These are phyloP conservation scores for Acrocephalus kingi DNA, from an alignment of 2,113 vertebrate species.

Conservation along the genomic window DNA sequence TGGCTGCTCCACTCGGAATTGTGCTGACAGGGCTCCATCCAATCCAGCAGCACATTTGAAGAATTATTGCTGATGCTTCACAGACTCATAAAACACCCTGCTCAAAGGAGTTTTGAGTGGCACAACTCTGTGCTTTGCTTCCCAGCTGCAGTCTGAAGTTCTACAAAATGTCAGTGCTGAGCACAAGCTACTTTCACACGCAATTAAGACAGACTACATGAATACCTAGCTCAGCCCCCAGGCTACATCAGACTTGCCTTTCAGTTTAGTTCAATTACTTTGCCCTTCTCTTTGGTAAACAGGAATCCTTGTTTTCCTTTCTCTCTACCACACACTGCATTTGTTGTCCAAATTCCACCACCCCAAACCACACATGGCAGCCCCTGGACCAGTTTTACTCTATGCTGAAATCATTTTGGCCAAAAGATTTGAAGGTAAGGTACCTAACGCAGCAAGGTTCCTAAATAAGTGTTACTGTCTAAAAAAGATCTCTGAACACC, in stretches of 20 bases:
- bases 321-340: background rate
- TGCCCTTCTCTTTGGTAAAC: slow-evolving; percentile 1
- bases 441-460: rapidly evolving
- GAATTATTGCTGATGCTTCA: background rate
- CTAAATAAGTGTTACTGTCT: background rate
- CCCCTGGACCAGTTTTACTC: background rate
- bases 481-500: background rate
- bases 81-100: background rate
- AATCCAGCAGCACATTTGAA: background rate
- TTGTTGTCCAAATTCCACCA: background rate
- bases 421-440: background rate
- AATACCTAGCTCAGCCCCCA: slow-evolving; percentile 23
- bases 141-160: background rate
- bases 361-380: rapidly evolving
- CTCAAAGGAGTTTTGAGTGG: background rate
- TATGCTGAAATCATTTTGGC: rapidly evolving
- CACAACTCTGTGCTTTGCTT: background rate
- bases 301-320: background rate
- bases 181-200: slow-evolving; percentile 18
- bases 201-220: slow-evolving; percentile 28
- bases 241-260: background rate
- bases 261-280: slow-evolving; percentile 13
- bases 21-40: background rate
- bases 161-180: background rate
- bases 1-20: background rate